Evolutionary conservation across 2,888 invertebrate species (phyloP).

Genomic region (Mesorhabditis sp.): DNA sequence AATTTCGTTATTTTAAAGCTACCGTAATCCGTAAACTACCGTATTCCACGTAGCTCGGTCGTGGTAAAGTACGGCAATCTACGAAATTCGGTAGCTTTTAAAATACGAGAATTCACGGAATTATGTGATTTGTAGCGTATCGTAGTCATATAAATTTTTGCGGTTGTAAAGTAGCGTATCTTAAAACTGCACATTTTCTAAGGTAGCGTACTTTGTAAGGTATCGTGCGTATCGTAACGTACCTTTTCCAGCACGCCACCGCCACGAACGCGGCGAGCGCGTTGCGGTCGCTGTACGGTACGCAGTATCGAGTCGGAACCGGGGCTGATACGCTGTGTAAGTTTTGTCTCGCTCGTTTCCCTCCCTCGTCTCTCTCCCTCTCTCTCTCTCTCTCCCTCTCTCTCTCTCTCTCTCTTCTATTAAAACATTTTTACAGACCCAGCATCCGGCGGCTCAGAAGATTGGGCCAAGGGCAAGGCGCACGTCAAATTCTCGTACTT

Average conservation of each 20-base stretch:
- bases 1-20: no score
- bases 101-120: no score
- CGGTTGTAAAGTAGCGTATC: no score
- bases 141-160: no score
- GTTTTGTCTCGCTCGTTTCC: not conserved
- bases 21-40: no score
- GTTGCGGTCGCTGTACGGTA: constrained; percentile 50
- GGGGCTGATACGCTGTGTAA: constrained; percentile 55
- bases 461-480: constrained; percentile 57
- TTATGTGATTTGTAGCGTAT: no score
- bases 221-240: not conserved
- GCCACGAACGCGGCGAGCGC: constrained; percentile 51
- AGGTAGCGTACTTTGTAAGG: not conserved
- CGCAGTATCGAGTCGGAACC: constrained; percentile 56
- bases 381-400: not conserved
- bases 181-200: no score
- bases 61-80: no score
- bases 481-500: constrained; percentile 56
- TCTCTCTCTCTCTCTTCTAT: not conserved
- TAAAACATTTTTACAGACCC: constrained; percentile 27
- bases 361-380: not conserved
- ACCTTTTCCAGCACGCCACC: constrained; percentile 42
- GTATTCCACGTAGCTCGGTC: no score
- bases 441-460: constrained; percentile 52
- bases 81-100: no score